phyloP scores from a whole-genome alignment of 1,140 invertebrate genomes.

The Drosophila biarmipes region DNA sequence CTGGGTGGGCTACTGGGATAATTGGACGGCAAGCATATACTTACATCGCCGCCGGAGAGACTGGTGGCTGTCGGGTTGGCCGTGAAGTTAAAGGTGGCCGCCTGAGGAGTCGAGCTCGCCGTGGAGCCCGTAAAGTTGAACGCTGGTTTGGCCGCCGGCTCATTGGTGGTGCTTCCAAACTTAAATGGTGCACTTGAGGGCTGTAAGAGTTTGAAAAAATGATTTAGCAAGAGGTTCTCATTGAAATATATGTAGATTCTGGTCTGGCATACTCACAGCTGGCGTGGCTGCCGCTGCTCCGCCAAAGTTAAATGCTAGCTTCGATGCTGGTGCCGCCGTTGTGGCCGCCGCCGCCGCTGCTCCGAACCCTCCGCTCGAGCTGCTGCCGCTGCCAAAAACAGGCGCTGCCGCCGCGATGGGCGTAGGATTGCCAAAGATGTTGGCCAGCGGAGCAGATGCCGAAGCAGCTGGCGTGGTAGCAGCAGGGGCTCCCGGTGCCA shows the following conservation, averaged over 20 bases:
- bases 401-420: slow-evolving; percentile 13
- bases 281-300: slow-evolving; percentile 21
- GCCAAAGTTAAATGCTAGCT: slow-evolving; percentile 66
- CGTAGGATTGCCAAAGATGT: slow-evolving; percentile 44
- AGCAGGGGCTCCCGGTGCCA: background rate
- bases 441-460: slow-evolving; percentile 4
- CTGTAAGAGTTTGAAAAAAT: background rate
- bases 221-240: background rate
- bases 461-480: slow-evolving; percentile 24
- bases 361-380: slow-evolving; percentile 20
- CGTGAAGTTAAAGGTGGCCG: slow-evolving; percentile 57
- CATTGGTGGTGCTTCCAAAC: slow-evolving; percentile 40
- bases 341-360: slow-evolving; percentile 20
- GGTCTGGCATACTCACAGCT: slow-evolving; percentile 35
- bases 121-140: slow-evolving; percentile 62
- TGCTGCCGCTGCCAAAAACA: slow-evolving; percentile 21
- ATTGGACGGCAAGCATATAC: slow-evolving; percentile 9
- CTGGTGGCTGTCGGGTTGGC: slow-evolving; percentile 19
- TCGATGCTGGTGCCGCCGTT: slow-evolving; percentile 10
- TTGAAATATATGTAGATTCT: background rate
- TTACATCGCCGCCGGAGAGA: slow-evolving; percentile 38
- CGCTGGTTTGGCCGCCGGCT: slow-evolving; percentile 34
- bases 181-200: slow-evolving; percentile 43
- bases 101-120: slow-evolving; percentile 28
- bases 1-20: background rate